These are phyloP conservation scores for Orchestia grillus DNA, from an alignment of 1,140 invertebrate genomes.

Conservation along the genomic window DNA sequence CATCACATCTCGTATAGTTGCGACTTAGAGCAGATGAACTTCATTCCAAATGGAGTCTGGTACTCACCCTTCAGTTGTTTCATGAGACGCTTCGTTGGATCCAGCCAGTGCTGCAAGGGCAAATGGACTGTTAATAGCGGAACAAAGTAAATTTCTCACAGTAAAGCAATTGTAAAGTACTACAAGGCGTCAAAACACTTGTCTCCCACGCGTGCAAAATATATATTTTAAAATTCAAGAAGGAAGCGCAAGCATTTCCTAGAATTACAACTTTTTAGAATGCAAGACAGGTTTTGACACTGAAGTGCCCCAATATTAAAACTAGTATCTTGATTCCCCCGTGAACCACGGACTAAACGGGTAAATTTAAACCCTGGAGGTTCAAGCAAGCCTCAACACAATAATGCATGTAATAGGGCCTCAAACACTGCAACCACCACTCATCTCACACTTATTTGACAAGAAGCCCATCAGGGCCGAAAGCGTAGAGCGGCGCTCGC, in stretches of 20 bases:
- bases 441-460: background rate
- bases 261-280: background rate
- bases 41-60: background rate
- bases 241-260: background rate
- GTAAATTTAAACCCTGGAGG: background rate
- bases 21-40: background rate
- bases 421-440: background rate
- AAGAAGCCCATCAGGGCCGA: background rate
- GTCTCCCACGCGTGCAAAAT: background rate
- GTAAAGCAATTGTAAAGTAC: background rate
- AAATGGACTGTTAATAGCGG: constrained; percentile 59
- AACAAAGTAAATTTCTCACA: background rate
- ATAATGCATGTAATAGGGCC: background rate
- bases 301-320: background rate
- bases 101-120: constrained; percentile 86
- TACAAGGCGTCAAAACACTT: background rate
- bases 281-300: background rate
- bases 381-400: background rate
- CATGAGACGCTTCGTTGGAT: constrained; percentile 84
- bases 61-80: constrained; percentile 82
- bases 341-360: background rate
- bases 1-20: background rate
- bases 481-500: background rate
- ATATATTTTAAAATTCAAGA: background rate
- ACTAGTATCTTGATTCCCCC: background rate